A percentile compares a stretch with the other conserved stretches of the same genome.
phyloP scores from a whole-genome alignment of 2,113 vertebrate genomes.

The Bungarus multicinctus region DNA sequence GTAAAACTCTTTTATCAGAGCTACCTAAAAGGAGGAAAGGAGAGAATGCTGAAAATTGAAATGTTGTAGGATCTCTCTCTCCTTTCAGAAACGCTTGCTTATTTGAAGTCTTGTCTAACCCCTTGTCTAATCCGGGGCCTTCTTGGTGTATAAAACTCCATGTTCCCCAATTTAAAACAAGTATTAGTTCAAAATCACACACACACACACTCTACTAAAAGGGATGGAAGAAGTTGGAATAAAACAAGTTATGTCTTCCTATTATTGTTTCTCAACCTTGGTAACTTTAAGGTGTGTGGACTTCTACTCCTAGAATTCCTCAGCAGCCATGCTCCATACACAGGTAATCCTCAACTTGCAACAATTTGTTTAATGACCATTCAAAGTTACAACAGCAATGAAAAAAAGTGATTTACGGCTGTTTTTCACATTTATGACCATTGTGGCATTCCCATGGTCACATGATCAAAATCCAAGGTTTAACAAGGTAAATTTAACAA shows the following conservation, averaged over 20 bases:
- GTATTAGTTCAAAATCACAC: neutral
- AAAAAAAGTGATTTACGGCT: neutral
- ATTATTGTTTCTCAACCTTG: neutral
- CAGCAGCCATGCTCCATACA: neutral
- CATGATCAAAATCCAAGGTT: too few relatives aligned
- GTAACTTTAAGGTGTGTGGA: neutral
- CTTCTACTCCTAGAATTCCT: neutral
- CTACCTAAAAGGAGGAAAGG: too few relatives aligned
- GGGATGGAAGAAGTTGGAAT: neutral
- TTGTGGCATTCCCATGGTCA: neutral
- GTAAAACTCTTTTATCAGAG: too few relatives aligned
- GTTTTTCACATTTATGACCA: neutral
- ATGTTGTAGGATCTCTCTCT: too few relatives aligned
- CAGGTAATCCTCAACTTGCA: neutral
- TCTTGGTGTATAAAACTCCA: neutral
- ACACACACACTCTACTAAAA: too few relatives aligned
- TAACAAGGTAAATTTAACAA: too few relatives aligned
- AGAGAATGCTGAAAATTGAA: too few relatives aligned
- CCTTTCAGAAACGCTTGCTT: too few relatives aligned
- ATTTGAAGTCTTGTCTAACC: too few relatives aligned
- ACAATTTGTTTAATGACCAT: neutral
- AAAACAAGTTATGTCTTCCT: neutral
- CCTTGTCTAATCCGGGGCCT: too few relatives aligned
- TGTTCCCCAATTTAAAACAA: neutral
- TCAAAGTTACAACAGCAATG: neutral